Conservation (phyloP, 2,888 invertebrate species). For the Notodonta dromedarius region DNA sequence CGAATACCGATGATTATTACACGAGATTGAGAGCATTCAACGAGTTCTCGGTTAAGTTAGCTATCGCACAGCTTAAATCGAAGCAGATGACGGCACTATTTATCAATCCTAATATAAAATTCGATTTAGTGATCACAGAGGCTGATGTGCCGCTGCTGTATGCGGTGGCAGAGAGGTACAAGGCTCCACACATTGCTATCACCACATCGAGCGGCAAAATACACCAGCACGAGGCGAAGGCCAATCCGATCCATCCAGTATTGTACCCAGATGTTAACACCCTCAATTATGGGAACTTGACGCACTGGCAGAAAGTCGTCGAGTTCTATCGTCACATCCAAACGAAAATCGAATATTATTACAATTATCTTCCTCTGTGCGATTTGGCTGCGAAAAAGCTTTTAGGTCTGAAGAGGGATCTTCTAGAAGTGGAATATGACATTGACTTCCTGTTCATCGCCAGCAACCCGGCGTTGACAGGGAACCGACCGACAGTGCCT, state of each 20-base stretch:
- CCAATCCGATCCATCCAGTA: constrained; percentile 79
- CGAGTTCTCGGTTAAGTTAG: constrained; percentile 65
- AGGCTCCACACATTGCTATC: constrained; percentile 80
- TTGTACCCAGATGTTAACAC: constrained; percentile 79
- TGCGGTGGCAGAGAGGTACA: constrained; percentile 80
- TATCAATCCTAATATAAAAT: constrained; percentile 71
- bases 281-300: constrained; percentile 67
- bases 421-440: constrained; percentile 69
- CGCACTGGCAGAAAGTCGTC: constrained; percentile 64
- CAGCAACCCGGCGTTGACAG: constrained; percentile 64
- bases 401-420: constrained; percentile 60
- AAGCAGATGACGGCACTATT: constrained; percentile 70
- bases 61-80: constrained; percentile 69
- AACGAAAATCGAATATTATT: constrained; percentile 67
- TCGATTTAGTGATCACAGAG: constrained; percentile 84
- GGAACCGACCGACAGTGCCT: constrained; percentile 71
- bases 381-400: constrained; percentile 70
- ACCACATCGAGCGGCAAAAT: constrained; percentile 76
- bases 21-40: constrained; percentile 58
- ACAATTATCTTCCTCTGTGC: constrained; percentile 62
- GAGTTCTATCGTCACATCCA: constrained; percentile 64
- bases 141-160: constrained; percentile 77
- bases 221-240: constrained; percentile 78
- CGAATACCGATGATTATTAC: constrained; percentile 69
- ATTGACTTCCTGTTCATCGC: constrained; percentile 74